Evolutionary conservation across 2,113 vertebrate species (phyloP), one percentile per base, ranked within the genome.

Genomic region (Campylorhamphus procurvoides): DNA sequence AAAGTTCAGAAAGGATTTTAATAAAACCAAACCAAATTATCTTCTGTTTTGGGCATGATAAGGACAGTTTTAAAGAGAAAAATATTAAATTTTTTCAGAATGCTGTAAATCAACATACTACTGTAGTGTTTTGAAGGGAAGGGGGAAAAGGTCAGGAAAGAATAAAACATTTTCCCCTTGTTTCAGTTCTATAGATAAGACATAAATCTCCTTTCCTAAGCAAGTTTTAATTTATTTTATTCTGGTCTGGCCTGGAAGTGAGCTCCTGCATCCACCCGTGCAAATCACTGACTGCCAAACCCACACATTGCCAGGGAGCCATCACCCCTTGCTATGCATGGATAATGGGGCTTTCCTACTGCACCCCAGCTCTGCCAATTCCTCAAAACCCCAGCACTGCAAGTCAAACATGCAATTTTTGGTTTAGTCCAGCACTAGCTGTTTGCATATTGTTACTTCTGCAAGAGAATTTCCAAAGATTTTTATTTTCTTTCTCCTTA

Each of bases 1-100:
- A 97, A 96, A 96, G 94, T 95, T 96, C 97, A 96, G 94, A 97
- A 73, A 84, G 78, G 90, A 95, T 92, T 94, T 94, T 90, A 94
- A 95, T 91, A 96, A 96, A 96, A 94, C 62, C 90, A 95, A 91
- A 88, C 62, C 55, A 56, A 77, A 82, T 92, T 66, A 94, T 95
- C 89, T 75, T 94, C 80, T 87, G 14, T 12, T 88, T 35, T 47
- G 75, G 82, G 62, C 63, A 91, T 1, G 27, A 87, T 47, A 87
- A 84, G 49, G 56, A 29, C 12, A 59, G 67, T 33, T 94, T 97
- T 79, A 77, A 87, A 92, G 91, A 92, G 72, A 39, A 91, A 97
- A 91, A 78, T 29, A 68, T 3, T 6, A 33, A 7, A 6, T 39
- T 87, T 63, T 93, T 84, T 50, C 39, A 74, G 68, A 93, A 73